phyloP scores from a whole-genome alignment of 2,888 invertebrate species.

The Oligia strigilis region DNA sequence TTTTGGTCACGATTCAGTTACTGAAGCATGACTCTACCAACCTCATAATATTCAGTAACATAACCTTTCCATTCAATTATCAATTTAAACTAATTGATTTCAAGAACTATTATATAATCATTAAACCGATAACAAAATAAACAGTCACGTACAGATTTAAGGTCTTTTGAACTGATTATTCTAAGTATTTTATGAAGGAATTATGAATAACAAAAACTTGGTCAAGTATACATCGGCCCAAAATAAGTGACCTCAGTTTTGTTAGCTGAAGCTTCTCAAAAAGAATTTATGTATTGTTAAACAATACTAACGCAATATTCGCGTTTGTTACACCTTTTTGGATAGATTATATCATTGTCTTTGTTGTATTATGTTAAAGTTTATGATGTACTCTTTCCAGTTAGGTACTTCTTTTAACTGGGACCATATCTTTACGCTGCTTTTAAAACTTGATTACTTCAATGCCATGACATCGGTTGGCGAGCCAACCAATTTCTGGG shows the following conservation, averaged over 20 bases:
- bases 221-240: slow-evolving; percentile 71
- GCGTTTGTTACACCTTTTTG: slow-evolving; percentile 45
- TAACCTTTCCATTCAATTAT: slow-evolving; percentile 42
- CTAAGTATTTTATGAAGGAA: slow-evolving; percentile 61
- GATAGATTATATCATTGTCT: slow-evolving; percentile 52
- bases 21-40: slow-evolving; percentile 51
- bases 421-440: not conserved
- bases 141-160: slow-evolving; percentile 44
- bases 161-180: slow-evolving; percentile 52
- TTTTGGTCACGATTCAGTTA: slow-evolving; percentile 50
- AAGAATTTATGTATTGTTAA: slow-evolving; percentile 64
- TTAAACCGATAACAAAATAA: slow-evolving; percentile 36
- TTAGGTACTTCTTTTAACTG: slow-evolving; percentile 1
- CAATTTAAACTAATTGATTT: slow-evolving; percentile 42
- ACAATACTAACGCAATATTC: slow-evolving; percentile 61
- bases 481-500: not conserved
- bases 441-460: not conserved
- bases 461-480: slow-evolving; percentile 10
- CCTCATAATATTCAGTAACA: slow-evolving; percentile 38
- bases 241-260: slow-evolving; percentile 69
- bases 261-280: slow-evolving; percentile 63
- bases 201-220: slow-evolving; percentile 70
- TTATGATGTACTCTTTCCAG: slow-evolving; percentile 23
- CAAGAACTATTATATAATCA: slow-evolving; percentile 48
- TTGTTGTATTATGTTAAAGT: slow-evolving; percentile 42